Evolutionary conservation across 2,888 invertebrate genomes (phyloP).

Genomic region (Mycogona germanica): DNA sequence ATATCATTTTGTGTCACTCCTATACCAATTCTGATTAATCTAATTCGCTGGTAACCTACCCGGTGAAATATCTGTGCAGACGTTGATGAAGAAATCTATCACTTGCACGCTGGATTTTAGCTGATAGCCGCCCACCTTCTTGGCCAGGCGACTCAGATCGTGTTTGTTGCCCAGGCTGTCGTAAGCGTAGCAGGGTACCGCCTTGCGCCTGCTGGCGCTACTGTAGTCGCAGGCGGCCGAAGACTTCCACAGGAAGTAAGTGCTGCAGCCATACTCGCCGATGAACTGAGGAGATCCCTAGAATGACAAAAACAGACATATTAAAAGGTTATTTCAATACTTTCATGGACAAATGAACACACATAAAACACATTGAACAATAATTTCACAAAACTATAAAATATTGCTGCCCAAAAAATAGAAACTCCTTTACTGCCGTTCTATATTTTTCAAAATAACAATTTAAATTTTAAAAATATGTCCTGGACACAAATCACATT

Average conservation of each 20-base stretch:
- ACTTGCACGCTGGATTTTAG: constrained; percentile 26
- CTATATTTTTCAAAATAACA: no score
- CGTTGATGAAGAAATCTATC: constrained; percentile 31
- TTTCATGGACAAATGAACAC: no score
- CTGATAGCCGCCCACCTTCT: constrained; percentile 28
- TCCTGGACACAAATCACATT: no score
- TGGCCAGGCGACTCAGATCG: constrained; percentile 31
- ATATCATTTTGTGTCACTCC: no score
- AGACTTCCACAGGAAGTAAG: constrained; percentile 32
- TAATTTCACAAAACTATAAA: no score
- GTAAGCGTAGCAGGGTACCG: constrained; percentile 31
- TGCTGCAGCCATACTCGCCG: constrained; percentile 24
- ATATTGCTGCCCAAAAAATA: not conserved
- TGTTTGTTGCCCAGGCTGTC: constrained; percentile 27
- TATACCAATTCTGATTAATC: no score
- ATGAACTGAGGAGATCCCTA: constrained; percentile 16
- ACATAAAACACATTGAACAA: no score
- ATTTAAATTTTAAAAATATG: not conserved
- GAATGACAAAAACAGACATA: not conserved
- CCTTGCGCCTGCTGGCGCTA: constrained; percentile 23
- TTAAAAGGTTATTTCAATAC: no score
- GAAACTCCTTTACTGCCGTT: not conserved
- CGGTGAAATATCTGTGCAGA: constrained; percentile 28
- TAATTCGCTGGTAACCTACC: constrained; percentile 3
- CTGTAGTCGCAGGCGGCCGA: constrained; percentile 27